Base-by-base conservation (phyloP, 1,140 invertebrate species). In the Drosophila gunungcola region DNA sequence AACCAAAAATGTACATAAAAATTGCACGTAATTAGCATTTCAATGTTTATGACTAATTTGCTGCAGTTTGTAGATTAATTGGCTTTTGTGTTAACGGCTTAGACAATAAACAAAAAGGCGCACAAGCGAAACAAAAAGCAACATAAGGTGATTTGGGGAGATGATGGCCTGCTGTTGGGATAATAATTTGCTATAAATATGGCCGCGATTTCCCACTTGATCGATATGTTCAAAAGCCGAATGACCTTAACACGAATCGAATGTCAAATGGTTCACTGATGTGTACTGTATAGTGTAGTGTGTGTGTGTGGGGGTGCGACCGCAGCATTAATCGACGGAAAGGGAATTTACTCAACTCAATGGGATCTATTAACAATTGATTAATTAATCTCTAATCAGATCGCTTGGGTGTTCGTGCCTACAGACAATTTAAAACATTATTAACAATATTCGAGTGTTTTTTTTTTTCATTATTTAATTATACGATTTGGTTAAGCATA, bases 21-120 rank as follows among this genome's bases (percentile, higher is more conserved):
- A 82, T 65, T 89, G 84, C 73, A 74, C 29, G 61, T 80, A 84
- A 89, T 89, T 89, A 89, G 84, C 85, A 84, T 89, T 89, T 89
- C 67, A 57, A 84, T 89, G 85, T 78, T 78, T 88, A 89, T 86
- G 83, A 77, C 74, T 81, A 79, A 86, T 86, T 82, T 73, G 64
- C 68, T 73, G 83, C 80, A 89, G 70, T 88, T 86, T 73, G 68
- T 81, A 73, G 84, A 86, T 89, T 89, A 86, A 89, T 89, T 86
- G 79, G 63, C 45, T 76, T 83, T 88, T 76, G 56, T 74, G 56
- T 88, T 85, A 85, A 85, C 73, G 81, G 75, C 77, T 51, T 42
- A 74, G 51, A 75, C 70, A 64, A 61, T 69, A 69, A 69, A 76
- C 43, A 29, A 55, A 63, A 27, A 42, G 29, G 29, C 32, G 46